Conservation (phyloP, 2,113 vertebrate genomes). For the Narcine bancroftii region DNA sequence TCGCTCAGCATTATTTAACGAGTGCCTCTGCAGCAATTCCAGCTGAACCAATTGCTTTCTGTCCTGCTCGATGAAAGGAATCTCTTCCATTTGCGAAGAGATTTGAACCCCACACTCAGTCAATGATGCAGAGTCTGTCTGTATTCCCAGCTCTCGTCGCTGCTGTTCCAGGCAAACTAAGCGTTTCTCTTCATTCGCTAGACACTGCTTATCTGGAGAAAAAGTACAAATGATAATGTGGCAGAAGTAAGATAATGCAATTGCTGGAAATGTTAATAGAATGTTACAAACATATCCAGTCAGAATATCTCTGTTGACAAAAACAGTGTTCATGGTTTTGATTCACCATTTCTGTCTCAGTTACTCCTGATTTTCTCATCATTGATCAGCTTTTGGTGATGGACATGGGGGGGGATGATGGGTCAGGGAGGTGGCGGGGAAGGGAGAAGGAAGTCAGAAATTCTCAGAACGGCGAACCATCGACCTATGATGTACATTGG, state of each 20-base stretch:
- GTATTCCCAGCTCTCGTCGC: conserved; percentile 55
- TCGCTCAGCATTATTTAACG: conserved; percentile 61
- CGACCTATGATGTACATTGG: too few species aligned
- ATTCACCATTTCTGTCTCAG: too few species aligned
- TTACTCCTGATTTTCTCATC: too few species aligned
- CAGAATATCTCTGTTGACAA: background rate
- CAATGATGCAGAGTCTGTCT: conserved; percentile 56
- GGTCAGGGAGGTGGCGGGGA: too few species aligned
- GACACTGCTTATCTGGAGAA: conserved; percentile 75
- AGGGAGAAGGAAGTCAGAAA: too few species aligned
- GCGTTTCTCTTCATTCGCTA: conserved; percentile 65
- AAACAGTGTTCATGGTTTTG: background rate
- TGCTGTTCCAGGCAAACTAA: conserved; percentile 53
- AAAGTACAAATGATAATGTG: conserved; percentile 12
- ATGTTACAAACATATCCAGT: background rate
- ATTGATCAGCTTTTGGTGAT: too few species aligned
- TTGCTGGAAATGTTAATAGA: background rate
- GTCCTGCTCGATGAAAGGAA: conserved; percentile 48
- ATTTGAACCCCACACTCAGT: conserved; percentile 49
- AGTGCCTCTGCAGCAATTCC: conserved; percentile 63
- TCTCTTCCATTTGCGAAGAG: conserved; percentile 40
- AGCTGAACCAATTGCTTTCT: conserved; percentile 67
- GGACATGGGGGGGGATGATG: too few species aligned
- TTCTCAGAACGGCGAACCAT: too few species aligned
- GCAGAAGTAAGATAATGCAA: background rate